Base-by-base conservation (phyloP, 1,140 invertebrate genomes). In the Pseudomyrmex cubaensis region DNA sequence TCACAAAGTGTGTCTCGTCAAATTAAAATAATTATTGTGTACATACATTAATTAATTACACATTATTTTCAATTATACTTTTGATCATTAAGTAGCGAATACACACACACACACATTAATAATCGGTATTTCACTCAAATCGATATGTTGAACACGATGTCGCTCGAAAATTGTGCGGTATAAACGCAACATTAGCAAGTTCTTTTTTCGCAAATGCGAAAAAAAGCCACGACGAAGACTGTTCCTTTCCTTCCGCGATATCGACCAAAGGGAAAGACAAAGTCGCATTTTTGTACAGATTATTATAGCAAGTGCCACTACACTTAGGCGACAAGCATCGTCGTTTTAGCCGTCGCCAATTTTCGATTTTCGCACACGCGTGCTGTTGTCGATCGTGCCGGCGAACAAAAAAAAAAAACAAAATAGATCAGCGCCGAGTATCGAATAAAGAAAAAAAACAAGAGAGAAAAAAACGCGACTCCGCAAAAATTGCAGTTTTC, bases 401-500 rank as follows among this genome's bases (percentile, higher is more conserved):
- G 70, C 75, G 50, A 22, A 25, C 2, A 4, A 25, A 25, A 25
- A 63, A 20, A 17, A 44, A 84, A 78, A 22, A 25, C 3, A 78
- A 86, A 61, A 85, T 72, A 83, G 54, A 86, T 88, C 59, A 72
- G 46, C 44, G 20, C 54, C 5, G 66, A 80, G 22, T 50, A n/a
- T 59, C 35, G 5, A 25, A 70, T 70, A 80, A 25, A 22, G 15
- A 22, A 78, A 44, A 44, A 84, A 78, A 22, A 35, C 35, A 57
- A 46, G 9, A 66, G 25, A 5, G 5, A 78, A 69, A 78, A 78
- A 78, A 70, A 59, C 54, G 66, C 54, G 66, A 80, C 56, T 72
- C 44, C 54, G 59, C 54, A 70, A 70, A 70, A 78, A 50, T 13
- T 72, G 78, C 88, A 82, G 67, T 59, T 88, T 61, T 84, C 52